Evolutionary conservation across 2,113 vertebrate genomes (phyloP).

Genomic region (Coregonus clupeaformis): DNA sequence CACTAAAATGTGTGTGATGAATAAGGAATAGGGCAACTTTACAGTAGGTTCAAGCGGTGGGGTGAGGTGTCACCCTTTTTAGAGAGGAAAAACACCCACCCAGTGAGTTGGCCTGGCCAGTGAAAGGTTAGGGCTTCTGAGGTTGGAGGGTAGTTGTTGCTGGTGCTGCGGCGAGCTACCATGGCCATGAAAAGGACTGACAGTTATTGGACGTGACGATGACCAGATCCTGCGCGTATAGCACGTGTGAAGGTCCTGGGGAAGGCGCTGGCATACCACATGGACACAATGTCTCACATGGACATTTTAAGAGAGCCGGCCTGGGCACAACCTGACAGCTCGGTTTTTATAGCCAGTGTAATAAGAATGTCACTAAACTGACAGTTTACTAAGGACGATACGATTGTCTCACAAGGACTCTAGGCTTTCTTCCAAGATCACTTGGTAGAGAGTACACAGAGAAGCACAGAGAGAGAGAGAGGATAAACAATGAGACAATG

Average conservation of each 20-base stretch:
- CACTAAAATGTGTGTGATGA: background rate
- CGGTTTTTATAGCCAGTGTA: constrained; percentile 43
- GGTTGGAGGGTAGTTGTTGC: constrained; percentile 4
- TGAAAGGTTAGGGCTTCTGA: constrained; percentile 23
- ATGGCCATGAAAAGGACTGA: constrained; percentile 31
- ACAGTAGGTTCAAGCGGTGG: background rate
- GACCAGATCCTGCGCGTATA: constrained; percentile 32
- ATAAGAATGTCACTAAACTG: constrained; percentile 51
- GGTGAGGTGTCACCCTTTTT: constrained; percentile 5
- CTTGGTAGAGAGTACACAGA: constrained; percentile 25
- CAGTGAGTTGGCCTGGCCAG: constrained; percentile 8
- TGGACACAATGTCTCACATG: constrained; percentile 23
- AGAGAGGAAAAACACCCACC: background rate
- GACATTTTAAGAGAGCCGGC: constrained; percentile 32
- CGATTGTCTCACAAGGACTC: constrained; percentile 42
- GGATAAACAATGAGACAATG: background rate
- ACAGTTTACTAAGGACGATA: constrained; percentile 50
- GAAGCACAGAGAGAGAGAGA: background rate
- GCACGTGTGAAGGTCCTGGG: constrained; percentile 34
- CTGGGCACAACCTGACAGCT: constrained; percentile 39
- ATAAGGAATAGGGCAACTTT: background rate
- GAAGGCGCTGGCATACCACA: constrained; percentile 23
- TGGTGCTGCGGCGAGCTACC: constrained; percentile 10
- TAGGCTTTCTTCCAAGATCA: constrained; percentile 42
- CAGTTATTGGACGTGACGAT: constrained; percentile 34